Evolutionary conservation across 1,140 invertebrate species (phyloP), one percentile per base, ranked within the genome.

Genomic region (Ips typographus): DNA sequence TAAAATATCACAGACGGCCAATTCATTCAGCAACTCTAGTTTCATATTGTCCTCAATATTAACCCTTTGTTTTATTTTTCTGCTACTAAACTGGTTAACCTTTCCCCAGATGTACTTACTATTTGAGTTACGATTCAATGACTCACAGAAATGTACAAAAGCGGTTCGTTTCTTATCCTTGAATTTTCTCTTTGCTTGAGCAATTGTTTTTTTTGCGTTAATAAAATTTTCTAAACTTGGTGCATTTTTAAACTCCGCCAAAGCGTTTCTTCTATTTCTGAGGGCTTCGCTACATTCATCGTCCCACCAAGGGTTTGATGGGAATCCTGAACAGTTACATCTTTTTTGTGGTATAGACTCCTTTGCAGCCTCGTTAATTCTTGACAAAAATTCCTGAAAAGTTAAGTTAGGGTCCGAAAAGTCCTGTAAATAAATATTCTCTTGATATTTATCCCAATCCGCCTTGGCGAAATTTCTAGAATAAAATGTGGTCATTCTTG

Each of bases 51-150:
- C 6, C 6, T 3, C 2, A 5, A 4, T 52, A 4, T 49, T 36
- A 37, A 62, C 3, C 4, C 36, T 47, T 3, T 51, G 4, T 5
- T 36, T 47, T 37, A 2, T 40, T 7, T 62, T 7, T 39, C 8
- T 62, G 22, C 39, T 51, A 6, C 8, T n/a, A 47, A 62, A 62
- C 40, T 62, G 47, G 4, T 44, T 62, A 4, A 59, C 5, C 40
- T 59, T 59, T 38, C 4, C 37, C 57, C 57, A 59, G 3, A 59
- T 43, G 5, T 59, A 37, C 57, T 4, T 5, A 7, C 37, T 59
- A 40, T 6, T 6, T 43, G 57, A 59, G n/a, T 59, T 59, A 5
- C 57, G 37, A 43, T 59, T 40, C 8, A 59, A 39, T 3, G 6
- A 5, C 40, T 37, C 6, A 37, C 57, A 59, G 37, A 59, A 59